phyloP scores from a whole-genome alignment of 2,113 vertebrate genomes.

The Ophiodon elongatus region DNA sequence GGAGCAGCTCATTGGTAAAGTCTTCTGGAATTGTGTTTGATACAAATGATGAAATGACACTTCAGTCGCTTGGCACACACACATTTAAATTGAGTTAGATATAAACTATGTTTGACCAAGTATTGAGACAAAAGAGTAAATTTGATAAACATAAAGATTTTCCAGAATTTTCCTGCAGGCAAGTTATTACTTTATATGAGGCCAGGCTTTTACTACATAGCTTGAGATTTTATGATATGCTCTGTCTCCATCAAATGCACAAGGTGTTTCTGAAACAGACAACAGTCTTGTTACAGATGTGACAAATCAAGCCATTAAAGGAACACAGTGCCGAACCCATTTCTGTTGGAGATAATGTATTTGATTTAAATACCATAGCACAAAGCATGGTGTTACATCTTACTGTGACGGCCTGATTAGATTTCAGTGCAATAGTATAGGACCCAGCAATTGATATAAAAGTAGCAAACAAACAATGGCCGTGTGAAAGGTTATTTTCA shows the following conservation, averaged over 20 bases:
- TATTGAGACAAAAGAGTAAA: neutral
- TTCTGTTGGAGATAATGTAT: slow-evolving; percentile 31
- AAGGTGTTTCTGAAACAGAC: slow-evolving; percentile 19
- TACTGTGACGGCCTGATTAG: slow-evolving; percentile 18
- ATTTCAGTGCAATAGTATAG: neutral
- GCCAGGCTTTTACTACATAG: neutral
- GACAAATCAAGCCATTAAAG: slow-evolving; percentile 23
- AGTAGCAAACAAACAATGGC: neutral
- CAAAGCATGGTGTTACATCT: neutral
- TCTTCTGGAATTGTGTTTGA: neutral
- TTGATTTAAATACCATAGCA: slow-evolving; percentile 22
- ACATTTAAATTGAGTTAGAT: neutral
- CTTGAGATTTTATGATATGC: neutral
- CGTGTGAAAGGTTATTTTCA: neutral
- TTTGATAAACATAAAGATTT: neutral
- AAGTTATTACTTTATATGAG: neutral
- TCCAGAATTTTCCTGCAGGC: neutral
- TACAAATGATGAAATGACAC: neutral
- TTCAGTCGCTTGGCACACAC: neutral
- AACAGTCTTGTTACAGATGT: slow-evolving; percentile 8
- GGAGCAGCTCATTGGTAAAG: neutral
- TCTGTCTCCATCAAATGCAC: neutral
- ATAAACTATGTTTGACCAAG: neutral
- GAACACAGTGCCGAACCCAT: neutral
- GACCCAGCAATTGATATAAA: slow-evolving; percentile 22